Percentiles rank a stretch among this genome's conserved stretches.
These are phyloP conservation scores for Conomelus anceps DNA, from an alignment of 2,888 invertebrate genomes.

Conservation along the genomic window DNA sequence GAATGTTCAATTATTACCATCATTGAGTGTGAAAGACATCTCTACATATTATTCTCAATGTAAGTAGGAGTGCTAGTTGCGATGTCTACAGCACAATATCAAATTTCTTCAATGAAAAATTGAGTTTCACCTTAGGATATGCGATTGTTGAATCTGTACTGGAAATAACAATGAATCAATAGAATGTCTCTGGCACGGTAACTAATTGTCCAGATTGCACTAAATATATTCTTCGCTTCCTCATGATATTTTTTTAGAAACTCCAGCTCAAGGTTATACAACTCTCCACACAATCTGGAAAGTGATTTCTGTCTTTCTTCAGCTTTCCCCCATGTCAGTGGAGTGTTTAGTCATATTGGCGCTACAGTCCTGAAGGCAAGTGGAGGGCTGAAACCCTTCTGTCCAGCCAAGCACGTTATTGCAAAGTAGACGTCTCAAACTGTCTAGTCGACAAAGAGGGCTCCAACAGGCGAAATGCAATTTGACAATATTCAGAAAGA, in stretches of 20 bases:
- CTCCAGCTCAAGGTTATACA: neutral
- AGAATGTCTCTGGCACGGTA: too few species aligned
- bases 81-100: too few species aligned
- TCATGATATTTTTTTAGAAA: neutral
- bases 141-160: too few species aligned
- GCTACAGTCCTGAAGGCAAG: neutral
- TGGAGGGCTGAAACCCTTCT: neutral
- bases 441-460: neutral
- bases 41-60: too few species aligned
- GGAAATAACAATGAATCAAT: too few species aligned
- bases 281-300: neutral
- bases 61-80: too few species aligned
- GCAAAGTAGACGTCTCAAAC: neutral
- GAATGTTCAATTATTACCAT: too few species aligned
- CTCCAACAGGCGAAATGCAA: too few species aligned
- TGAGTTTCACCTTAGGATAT: too few species aligned
- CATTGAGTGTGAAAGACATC: too few species aligned
- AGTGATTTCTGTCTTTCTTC: neutral
- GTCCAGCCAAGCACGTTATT: neutral
- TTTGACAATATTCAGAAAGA: neutral
- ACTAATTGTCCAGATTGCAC: too few species aligned
- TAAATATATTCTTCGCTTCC: neutral
- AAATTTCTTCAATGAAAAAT: too few species aligned
- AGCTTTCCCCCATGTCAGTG: neutral
- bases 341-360: neutral